Conservation (phyloP, 2,797 vertebrate species). For the Pangasius macronema region DNA sequence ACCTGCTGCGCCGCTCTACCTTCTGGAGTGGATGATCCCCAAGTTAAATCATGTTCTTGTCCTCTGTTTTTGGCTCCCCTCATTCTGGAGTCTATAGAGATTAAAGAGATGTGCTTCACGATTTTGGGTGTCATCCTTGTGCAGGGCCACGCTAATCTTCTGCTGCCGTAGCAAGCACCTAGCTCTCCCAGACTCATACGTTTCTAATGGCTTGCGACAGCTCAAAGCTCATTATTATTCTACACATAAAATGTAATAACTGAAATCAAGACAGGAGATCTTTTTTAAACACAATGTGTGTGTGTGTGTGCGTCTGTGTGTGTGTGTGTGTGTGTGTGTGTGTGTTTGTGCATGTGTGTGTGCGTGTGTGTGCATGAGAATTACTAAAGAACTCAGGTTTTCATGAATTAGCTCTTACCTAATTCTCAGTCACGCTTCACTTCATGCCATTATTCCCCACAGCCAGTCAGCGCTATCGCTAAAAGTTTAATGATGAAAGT, state of each 20-base stretch:
- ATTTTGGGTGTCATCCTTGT: no score
- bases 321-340: background rate
- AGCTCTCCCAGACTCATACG: constrained; percentile 35
- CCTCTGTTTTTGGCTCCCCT: constrained; percentile 4
- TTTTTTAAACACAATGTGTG: constrained; percentile 9
- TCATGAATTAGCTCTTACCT: constrained; percentile 29
- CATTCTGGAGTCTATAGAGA: constrained; percentile 36
- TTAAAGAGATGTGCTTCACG: constrained; percentile 21
- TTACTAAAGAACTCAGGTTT: constrained; percentile 32
- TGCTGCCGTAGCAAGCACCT: background rate
- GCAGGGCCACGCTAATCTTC: no score
- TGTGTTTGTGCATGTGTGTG: constrained; percentile 1
- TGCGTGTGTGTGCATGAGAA: background rate
- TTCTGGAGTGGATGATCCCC: background rate
- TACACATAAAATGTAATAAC: constrained; percentile 49
- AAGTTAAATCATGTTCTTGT: background rate
- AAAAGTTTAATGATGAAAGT: constrained; percentile 40
- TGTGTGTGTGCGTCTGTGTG: background rate
- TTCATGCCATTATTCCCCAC: constrained; percentile 45
- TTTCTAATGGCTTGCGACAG: constrained; percentile 37
- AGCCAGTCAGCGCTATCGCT: constrained; percentile 35
- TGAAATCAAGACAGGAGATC: constrained; percentile 42
- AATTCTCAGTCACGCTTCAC: constrained; percentile 49
- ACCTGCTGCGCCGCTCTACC: background rate
- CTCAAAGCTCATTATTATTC: constrained; percentile 54